Percentiles rank a stretch among this genome's conserved stretches.
Evolutionary conservation across 2,797 vertebrate species (phyloP).

Genomic region (Malacoraja senta): DNA sequence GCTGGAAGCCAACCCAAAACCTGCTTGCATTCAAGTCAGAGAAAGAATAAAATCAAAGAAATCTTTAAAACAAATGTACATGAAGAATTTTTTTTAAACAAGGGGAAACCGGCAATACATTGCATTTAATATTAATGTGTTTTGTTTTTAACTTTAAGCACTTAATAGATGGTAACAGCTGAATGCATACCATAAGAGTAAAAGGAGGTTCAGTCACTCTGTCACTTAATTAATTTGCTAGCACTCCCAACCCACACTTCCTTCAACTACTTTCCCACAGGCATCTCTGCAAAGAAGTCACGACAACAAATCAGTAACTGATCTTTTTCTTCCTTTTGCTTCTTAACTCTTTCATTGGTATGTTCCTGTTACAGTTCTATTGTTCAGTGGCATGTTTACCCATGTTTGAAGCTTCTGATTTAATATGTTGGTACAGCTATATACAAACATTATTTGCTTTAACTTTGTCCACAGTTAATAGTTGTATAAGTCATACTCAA

Average conservation of each 20-base stretch:
- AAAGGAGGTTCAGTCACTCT: neutral
- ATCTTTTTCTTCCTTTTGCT: conserved; percentile 23
- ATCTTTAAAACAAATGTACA: neutral
- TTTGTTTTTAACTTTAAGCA: neutral
- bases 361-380: conserved; percentile 10
- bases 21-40: neutral
- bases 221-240: conserved; percentile 52
- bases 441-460: neutral
- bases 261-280: conserved; percentile 45
- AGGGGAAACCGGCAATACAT: neutral
- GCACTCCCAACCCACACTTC: conserved; percentile 45
- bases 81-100: neutral
- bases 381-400: neutral
- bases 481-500: neutral
- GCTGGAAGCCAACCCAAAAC: neutral
- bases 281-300: conserved; percentile 52
- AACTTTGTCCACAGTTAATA: neutral
- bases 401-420: neutral
- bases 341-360: neutral
- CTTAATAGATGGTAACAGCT: neutral
- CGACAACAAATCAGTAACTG: conserved; percentile 39
- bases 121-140: neutral
- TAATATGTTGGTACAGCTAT: neutral
- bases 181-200: neutral
- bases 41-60: neutral